Conservation (phyloP, 2,888 invertebrate species). For the Synergus japonicus region DNA sequence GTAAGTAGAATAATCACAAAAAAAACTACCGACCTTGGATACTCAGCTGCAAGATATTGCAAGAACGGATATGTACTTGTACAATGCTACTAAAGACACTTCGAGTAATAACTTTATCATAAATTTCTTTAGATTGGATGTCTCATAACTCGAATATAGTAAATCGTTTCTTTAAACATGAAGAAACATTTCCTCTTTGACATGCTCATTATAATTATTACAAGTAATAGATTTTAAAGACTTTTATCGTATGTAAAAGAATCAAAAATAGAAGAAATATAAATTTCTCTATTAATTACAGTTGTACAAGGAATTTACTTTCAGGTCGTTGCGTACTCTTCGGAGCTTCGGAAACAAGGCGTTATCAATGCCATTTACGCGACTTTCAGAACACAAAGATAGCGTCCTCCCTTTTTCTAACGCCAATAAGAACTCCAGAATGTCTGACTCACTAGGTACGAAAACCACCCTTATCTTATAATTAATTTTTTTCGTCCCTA, state of each 20-base stretch:
- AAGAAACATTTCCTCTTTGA: neutral
- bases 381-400: neutral
- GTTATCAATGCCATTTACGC: neutral
- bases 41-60: neutral
- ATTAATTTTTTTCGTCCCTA: neutral
- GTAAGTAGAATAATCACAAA: neutral
- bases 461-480: constrained; percentile 9
- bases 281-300: no score
- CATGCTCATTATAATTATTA: no score
- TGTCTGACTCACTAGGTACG: neutral
- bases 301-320: no score
- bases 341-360: constrained; percentile 1
- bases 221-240: no score
- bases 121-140: neutral
- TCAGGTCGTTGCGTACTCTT: neutral
- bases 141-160: neutral
- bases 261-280: no score
- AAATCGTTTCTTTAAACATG: neutral
- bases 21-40: neutral
- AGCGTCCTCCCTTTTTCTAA: neutral
- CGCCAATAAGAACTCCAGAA: neutral
- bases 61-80: neutral
- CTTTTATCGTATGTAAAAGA: no score
- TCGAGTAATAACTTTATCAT: neutral
- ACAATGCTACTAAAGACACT: neutral